phyloP scores from a whole-genome alignment of 2,888 invertebrate species.

The Capitulum mitella region DNA sequence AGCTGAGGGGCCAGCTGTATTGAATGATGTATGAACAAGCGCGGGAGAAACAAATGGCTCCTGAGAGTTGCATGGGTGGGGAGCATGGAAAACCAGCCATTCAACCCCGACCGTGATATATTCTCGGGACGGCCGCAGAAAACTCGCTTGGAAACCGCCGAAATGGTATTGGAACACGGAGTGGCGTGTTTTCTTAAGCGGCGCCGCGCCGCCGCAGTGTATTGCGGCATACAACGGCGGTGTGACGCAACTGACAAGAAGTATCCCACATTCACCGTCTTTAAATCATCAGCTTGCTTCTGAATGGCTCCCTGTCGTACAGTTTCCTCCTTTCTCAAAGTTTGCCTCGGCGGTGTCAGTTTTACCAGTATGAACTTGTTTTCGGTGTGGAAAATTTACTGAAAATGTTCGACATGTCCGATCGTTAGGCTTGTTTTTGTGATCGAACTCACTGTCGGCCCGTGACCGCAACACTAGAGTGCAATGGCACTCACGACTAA shows the following conservation, averaged over 20 bases:
- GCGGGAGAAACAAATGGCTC: not conserved
- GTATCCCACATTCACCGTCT: too few relatives aligned
- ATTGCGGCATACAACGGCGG: not conserved
- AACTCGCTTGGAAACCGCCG: not conserved
- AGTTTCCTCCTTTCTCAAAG: not conserved
- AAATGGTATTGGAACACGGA: not conserved
- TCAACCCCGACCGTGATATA: not conserved
- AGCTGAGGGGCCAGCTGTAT: not conserved
- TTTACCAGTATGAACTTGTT: not conserved
- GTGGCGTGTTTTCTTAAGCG: too few relatives aligned
- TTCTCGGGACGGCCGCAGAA: not conserved
- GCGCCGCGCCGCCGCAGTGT: not conserved
- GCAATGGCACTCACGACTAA: too few relatives aligned
- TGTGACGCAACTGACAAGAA: not conserved
- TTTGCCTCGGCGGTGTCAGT: not conserved
- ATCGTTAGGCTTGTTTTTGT: not conserved
- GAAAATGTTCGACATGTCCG: not conserved
- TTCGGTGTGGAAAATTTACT: not conserved
- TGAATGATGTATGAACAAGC: slow-evolving; percentile 19
- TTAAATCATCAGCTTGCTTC: too few relatives aligned
- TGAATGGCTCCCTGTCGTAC: not conserved
- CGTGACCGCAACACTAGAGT: too few relatives aligned
- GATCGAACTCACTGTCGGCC: not conserved
- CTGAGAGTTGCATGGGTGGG: not conserved
- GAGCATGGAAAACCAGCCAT: slow-evolving; percentile 4